Evolutionary conservation across 2,888 invertebrate species (phyloP), one percentile per base, ranked within the genome.

Genomic region (Torymus tubicola): DNA sequence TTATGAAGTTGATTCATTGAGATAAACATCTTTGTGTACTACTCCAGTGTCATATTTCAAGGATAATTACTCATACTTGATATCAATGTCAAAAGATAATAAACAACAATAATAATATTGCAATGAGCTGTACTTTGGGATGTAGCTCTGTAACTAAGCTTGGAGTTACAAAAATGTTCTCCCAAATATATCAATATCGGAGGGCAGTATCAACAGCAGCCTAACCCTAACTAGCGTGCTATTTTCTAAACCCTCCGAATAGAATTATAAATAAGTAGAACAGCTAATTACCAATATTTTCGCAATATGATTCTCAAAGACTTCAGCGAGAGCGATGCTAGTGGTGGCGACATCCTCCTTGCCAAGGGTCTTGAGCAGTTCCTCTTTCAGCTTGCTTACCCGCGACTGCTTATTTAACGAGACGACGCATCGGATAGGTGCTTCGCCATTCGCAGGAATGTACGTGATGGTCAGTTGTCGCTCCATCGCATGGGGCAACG

Each of bases 401-500:
- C 91, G 91, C 70, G 93, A 93, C 80, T 92, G 91, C 82, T 93
- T 93, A 85, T 93, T 92, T 57, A 94, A 85, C n/a, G 92, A 93
- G 55, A 93, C 87, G 71, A 93, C 91, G 82, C 92, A 92, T 78
- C 91, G 91, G 11, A 89, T 77, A 0, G 91, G 90, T 16, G 92
- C 90, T 18, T 90, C 90, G 61, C 90, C 89, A 77, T 90, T 90
- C 53, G 91, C 90, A 55, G 93, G 91, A 78, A 93, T 91, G 85
- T 92, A 93, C 21, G 92, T 93, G 42, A 93, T 91, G 86, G 90
- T 93, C 79, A 94, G 89, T 86, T 93, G 93, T 81, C 92, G 91
- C 85, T 94, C 93, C 92, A 93, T 92, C 42, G 93, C 94, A 84
- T 93, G 92, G 63, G 94, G 94, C 81, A 94, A 90, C 5, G 94